Evolutionary conservation across 2,888 invertebrate genomes (phyloP), one percentile per base, ranked within the genome.

Genomic region (Pseudococcus viburni): DNA sequence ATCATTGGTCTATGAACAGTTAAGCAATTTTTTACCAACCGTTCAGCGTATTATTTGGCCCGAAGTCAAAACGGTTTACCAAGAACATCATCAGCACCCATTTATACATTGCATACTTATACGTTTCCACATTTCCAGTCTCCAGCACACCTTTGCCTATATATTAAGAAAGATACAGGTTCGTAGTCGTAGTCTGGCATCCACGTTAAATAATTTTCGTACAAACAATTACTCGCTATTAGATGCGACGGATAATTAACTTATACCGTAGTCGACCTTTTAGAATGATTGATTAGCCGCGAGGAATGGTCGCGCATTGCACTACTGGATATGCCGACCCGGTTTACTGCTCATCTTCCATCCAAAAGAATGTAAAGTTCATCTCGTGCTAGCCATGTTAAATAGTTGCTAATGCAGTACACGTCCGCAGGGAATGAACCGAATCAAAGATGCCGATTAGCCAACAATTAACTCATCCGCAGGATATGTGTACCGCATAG

Each of bases 261-360:
- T 84, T 64, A 26, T n/a, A 85, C 17, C 26, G 39, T 6, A 42
- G 68, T 12, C 26, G 68, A 26, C 26, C 68, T 68, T 68, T 59
- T 64, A 59, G 51, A 39, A 85, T 85, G 85, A 85, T 85, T 59
- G 64, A 85, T 85, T 85, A 85, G 85, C 85, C 85, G 85, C 85
- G 64, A 85, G 85, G 85, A 77, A 42, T 77, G 85, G 85, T 85
- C 85, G 85, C 85, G 51, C 22, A 64, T 85, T 48, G 26, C 33
- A 85, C 85, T 85, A 59, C 59, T 64, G 85, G 55, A 59, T 55
- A 77, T 77, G 39, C 42, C 77, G 77, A 77, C 77, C 77, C 39
- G 77, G 33, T 77, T 73, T 42, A 77, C 77, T 77, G 39, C 39
- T 77, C 77, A 12, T 77, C 73, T 55, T 33, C 22, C 33, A 33